Evolutionary conservation across 1,140 invertebrate species (phyloP).

Genomic region (Drosophila burlai): DNA sequence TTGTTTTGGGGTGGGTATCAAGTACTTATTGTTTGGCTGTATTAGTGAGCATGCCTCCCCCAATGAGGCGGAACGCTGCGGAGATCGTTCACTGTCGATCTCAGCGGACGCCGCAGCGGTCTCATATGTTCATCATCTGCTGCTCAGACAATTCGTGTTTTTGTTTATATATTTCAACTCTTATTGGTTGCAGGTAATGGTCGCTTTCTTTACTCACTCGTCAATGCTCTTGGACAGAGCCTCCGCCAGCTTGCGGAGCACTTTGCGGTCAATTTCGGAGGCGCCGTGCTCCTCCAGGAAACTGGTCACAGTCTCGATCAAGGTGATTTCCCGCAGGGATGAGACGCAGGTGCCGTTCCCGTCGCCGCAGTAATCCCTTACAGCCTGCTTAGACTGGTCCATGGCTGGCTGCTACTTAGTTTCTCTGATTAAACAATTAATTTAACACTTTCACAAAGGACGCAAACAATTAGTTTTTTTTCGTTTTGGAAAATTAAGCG

Average conservation of each 20-base stretch:
- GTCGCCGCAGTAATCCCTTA: constrained; percentile 54
- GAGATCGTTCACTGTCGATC: constrained; percentile 28
- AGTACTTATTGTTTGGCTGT: not conserved
- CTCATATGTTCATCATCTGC: constrained; percentile 30
- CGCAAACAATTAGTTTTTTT: constrained; percentile 21
- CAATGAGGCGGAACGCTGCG: constrained; percentile 21
- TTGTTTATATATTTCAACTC: constrained; percentile 14
- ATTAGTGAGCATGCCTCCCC: constrained; percentile 23
- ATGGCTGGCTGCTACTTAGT: constrained; percentile 15
- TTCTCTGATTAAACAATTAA: constrained; percentile 1
- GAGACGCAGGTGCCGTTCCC: constrained; percentile 54
- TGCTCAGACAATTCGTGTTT: not conserved
- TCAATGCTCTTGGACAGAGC: constrained; percentile 71
- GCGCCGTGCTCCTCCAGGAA: constrained; percentile 73
- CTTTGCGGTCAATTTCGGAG: constrained; percentile 59
- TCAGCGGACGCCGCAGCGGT: constrained; percentile 24
- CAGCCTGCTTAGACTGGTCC: constrained; percentile 63
- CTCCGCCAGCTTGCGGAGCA: constrained; percentile 66
- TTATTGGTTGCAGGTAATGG: constrained; percentile 1
- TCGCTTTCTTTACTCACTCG: constrained; percentile 43
- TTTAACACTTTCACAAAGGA: constrained; percentile 32
- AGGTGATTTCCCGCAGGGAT: constrained; percentile 66
- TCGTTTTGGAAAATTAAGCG: constrained; percentile 52
- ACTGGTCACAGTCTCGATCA: constrained; percentile 73
- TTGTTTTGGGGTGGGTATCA: constrained; percentile 65